phyloP scores from a whole-genome alignment of 2,797 vertebrate genomes.

The Pantherophis alleghaniensis region DNA sequence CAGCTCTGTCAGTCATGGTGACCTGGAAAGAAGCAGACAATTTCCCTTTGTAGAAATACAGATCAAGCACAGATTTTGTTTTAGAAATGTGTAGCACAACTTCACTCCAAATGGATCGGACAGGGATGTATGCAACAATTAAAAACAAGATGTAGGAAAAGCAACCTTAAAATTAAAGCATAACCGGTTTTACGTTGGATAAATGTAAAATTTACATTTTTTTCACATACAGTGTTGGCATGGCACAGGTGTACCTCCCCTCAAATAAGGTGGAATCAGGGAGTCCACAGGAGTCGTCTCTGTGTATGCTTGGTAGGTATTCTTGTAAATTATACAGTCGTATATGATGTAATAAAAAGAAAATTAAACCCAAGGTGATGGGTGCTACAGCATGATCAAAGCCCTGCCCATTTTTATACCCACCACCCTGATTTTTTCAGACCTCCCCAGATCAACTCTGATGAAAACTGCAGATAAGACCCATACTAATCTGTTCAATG shows the following conservation, averaged over 20 bases:
- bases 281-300: background rate
- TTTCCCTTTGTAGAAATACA: slow-evolving; percentile 39
- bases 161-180: background rate
- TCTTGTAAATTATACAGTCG: background rate
- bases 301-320: background rate
- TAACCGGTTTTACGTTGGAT: background rate
- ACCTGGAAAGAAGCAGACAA: slow-evolving; percentile 76
- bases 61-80: background rate
- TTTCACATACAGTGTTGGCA: background rate
- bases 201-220: background rate
- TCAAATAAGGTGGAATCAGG: background rate
- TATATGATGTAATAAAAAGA: background rate
- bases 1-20: slow-evolving; percentile 90
- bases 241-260: background rate
- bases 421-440: background rate
- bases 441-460: background rate
- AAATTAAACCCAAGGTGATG: background rate
- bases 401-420: background rate
- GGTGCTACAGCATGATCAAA: background rate
- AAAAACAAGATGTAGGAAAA: background rate
- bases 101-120: background rate
- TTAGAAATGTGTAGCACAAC: background rate
- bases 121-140: background rate
- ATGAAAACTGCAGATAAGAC: background rate
- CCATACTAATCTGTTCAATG: background rate